These are phyloP conservation scores for Hiodon tergisus DNA, from an alignment of 2,113 vertebrate genomes.

Conservation along the genomic window DNA sequence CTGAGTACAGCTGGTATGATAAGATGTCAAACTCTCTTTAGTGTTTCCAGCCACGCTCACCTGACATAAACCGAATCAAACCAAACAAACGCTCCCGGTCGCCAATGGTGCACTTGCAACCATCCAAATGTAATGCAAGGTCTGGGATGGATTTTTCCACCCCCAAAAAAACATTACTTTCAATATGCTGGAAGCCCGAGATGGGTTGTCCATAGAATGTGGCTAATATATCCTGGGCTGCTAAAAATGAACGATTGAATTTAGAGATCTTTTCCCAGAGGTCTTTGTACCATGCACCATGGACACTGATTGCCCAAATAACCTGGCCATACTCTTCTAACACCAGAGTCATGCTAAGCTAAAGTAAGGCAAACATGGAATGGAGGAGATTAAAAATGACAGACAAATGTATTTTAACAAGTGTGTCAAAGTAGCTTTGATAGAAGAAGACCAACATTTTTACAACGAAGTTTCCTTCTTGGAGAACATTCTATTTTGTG, in stretches of 20 bases:
- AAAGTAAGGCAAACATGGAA: conserved; percentile 28
- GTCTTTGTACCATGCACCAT: background rate
- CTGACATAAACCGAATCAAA: conserved; percentile 27
- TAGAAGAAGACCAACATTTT: background rate
- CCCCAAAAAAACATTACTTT: background rate
- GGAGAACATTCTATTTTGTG: no score
- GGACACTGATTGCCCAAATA: conserved; percentile 30
- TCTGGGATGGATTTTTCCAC: conserved; percentile 34
- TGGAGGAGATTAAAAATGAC: conserved; percentile 16
- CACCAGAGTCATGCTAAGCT: conserved; percentile 20
- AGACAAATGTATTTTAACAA: conserved; percentile 23
- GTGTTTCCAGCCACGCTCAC: conserved; percentile 4
- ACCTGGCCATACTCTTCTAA: conserved; percentile 26
- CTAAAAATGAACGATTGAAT: conserved; percentile 34
- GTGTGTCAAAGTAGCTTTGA: background rate
- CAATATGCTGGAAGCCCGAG: conserved; percentile 43
- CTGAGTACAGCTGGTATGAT: no score
- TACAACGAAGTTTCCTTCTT: no score
- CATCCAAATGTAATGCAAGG: conserved; percentile 44
- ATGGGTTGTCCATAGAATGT: conserved; percentile 40
- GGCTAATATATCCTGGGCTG: conserved; percentile 46
- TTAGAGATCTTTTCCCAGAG: background rate
- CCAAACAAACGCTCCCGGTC: conserved; percentile 44
- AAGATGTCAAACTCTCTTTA: no score
- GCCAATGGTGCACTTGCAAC: conserved; percentile 46